A percentile compares a stretch with the other conserved stretches of the same genome.
Evolutionary conservation across 2,888 invertebrate species (phyloP).

Genomic region (Phragmatobia fuliginosa): DNA sequence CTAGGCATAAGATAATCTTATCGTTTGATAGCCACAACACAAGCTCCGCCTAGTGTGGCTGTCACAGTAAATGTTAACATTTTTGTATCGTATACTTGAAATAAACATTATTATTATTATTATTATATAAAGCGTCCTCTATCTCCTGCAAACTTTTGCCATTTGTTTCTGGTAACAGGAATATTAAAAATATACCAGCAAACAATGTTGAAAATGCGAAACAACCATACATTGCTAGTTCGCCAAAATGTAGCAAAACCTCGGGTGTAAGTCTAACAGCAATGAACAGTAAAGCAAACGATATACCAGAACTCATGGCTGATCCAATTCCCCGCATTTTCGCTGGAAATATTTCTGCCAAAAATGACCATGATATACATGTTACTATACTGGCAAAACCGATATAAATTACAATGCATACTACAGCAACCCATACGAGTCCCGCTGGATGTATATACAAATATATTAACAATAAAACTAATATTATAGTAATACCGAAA

Average conservation of each 20-base stretch:
- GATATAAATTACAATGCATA: conserved; percentile 57
- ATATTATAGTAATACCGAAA: conserved; percentile 45
- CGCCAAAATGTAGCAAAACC: conserved; percentile 55
- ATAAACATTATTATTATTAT: no score
- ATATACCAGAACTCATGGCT: conserved; percentile 59
- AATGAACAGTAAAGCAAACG: conserved; percentile 60
- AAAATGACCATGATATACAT: conserved; percentile 63
- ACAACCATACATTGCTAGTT: conserved; percentile 53
- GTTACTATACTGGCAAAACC: conserved; percentile 52
- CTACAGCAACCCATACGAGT: conserved; percentile 55
- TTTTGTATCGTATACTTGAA: no score
- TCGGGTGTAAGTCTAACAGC: conserved; percentile 63
- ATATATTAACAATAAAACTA: conserved; percentile 53
- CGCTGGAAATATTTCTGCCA: conserved; percentile 67
- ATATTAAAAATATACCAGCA: conserved; percentile 51
- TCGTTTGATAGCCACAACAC: no score
- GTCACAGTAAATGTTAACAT: no score
- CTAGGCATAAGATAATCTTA: no score
- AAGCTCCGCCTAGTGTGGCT: no score
- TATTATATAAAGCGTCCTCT: conserved; percentile 75
- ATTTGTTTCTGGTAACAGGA: conserved; percentile 66
- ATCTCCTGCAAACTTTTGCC: conserved; percentile 90
- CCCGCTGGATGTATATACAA: conserved; percentile 52
- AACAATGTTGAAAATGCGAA: conserved; percentile 57
- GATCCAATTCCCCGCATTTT: conserved; percentile 66